Base-by-base conservation (phyloP, 2,113 vertebrate genomes). In the Scortum barcoo region DNA sequence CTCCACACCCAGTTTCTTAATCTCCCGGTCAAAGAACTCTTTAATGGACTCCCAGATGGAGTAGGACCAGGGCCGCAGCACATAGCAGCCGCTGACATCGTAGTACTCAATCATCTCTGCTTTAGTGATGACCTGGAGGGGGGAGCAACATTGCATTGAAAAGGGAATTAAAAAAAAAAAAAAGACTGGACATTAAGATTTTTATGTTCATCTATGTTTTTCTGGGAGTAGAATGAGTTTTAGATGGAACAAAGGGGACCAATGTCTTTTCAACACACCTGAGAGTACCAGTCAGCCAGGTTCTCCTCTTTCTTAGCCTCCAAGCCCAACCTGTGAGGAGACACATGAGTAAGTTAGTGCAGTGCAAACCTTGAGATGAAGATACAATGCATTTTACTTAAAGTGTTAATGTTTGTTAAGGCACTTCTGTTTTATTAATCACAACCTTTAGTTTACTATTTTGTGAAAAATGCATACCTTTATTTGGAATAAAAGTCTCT, bases 91-190 rank as follows among this genome's bases (percentile, higher is more conserved):
- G 38, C 98, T 99, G 26, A 99, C 97, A 17, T 99, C 98, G 0
- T 99, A 98, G 93, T 99, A 99, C 87, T 99, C 98, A 12, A 99
- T 99, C 98, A 99, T 97, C 95, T 99, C 98, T 0, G 98, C 78
- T 90, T 99, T 99, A 44, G 98, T 99, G 95, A 99, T 99, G 86
- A 99, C 98, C 98, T 99, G 76, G 28, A 46, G 46, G 16, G 6
- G 11, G 46, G 6, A 24, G n/a, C 8, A 46, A 20, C 0, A 38
- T 53, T 17, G 58, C 7, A 72, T 24, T 28, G 0, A 51, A 36
- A 53, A 10, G 9, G 10, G 14, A n/a, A 8, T 36, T 10, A 50
- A 20, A 53, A 20, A 12, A 48, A 50, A 20, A 53, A 20, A 12
- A 48, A 58, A 54, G 1, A 40, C 0, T 7, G 9, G 4, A 19